Conservation (phyloP, 2,888 invertebrate genomes). For the Nemoura dubitans region DNA sequence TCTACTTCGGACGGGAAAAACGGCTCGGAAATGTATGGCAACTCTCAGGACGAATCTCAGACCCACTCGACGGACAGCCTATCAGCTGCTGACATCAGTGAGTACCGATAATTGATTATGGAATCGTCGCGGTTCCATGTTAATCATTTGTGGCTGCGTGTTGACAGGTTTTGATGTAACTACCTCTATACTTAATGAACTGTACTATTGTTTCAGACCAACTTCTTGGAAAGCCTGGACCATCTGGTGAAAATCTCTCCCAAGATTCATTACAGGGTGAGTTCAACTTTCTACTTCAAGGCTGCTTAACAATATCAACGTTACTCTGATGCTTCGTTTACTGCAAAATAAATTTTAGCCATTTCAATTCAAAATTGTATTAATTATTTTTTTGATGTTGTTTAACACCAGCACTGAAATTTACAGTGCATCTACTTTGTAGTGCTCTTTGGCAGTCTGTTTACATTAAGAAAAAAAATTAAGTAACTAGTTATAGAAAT, state of each 20-base stretch:
- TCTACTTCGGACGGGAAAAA: constrained; percentile 40
- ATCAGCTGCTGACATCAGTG: constrained; percentile 48
- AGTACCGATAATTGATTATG: constrained; percentile 29
- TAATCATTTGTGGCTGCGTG: too few species aligned
- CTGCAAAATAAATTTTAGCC: not conserved
- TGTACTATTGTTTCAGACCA: constrained; percentile 56
- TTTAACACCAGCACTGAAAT: too few species aligned
- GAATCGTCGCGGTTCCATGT: too few species aligned
- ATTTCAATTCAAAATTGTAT: too few species aligned
- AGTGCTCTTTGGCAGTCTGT: too few species aligned
- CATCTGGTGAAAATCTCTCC: constrained; percentile 57
- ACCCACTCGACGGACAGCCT: constrained; percentile 43
- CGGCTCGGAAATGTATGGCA: constrained; percentile 45
- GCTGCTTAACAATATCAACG: constrained; percentile 44
- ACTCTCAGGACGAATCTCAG: constrained; percentile 46
- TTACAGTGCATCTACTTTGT: too few species aligned
- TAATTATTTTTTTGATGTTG: too few species aligned
- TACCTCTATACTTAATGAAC: not conserved
- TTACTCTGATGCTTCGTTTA: constrained; percentile 43
- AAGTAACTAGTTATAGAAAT: too few species aligned
- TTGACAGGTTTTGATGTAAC: too few species aligned
- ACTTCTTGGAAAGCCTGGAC: constrained; percentile 60
- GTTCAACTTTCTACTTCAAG: constrained; percentile 51
- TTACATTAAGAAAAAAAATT: too few species aligned
- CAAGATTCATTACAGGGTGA: constrained; percentile 61